phyloP scores from a whole-genome alignment of 1,140 invertebrate genomes.

The Geopemphigus sp. region DNA sequence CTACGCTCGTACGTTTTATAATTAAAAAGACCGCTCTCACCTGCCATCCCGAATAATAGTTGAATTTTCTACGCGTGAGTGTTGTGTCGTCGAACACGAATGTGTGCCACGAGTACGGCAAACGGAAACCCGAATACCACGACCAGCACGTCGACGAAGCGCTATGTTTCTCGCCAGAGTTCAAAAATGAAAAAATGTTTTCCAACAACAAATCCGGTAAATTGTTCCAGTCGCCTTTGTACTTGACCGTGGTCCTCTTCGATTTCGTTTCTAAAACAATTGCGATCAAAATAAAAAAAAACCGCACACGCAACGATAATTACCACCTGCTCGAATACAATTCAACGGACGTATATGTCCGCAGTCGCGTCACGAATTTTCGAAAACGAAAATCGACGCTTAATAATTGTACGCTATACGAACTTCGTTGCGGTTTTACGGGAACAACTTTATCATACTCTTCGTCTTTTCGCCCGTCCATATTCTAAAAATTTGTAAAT shows the following conservation, averaged over 20 bases:
- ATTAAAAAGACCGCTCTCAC: slow-evolving; percentile 53
- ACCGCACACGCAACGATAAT: no score
- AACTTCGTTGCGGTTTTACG: background rate
- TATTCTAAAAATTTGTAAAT: background rate
- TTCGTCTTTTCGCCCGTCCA: slow-evolving; percentile 19
- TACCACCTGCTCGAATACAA: no score
- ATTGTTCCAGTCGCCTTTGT: slow-evolving; percentile 61
- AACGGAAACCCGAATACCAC: slow-evolving; percentile 73
- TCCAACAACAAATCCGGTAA: slow-evolving; percentile 76
- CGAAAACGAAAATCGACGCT: no score
- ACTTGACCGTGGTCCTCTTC: background rate
- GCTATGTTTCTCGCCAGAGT: slow-evolving; percentile 65
- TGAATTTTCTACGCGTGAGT: slow-evolving; percentile 71
- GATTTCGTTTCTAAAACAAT: background rate
- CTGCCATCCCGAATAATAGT: slow-evolving; percentile 81
- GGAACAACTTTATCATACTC: background rate
- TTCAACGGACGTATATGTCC: no score
- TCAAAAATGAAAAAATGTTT: slow-evolving; percentile 71
- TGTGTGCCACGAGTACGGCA: slow-evolving; percentile 71
- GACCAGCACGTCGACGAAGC: slow-evolving; percentile 69
- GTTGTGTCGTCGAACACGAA: slow-evolving; percentile 73
- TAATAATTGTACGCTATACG: background rate
- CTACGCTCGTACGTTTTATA: no score
- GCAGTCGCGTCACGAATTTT: no score
- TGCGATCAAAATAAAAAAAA: no score